Evolutionary conservation across 2,888 invertebrate species (phyloP), one percentile per base, ranked within the genome.

Genomic region (Sinopyrophorus schimmeli): DNA sequence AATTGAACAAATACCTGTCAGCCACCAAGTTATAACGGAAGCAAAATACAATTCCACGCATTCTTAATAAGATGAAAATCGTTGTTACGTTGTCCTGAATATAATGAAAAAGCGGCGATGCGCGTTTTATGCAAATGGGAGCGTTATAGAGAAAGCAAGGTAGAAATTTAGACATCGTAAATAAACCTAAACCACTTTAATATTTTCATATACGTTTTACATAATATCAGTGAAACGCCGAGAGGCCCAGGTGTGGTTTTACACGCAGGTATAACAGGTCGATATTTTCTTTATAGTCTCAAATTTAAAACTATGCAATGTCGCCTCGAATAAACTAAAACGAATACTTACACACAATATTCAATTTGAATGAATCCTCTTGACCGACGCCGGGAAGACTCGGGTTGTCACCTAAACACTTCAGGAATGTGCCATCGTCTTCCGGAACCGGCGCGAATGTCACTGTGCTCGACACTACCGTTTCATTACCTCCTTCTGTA

Each of bases 371-470:
- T 17, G 83, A 82, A 74, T 92, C 92, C 65, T 92, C 92, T 46
- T 90, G 79, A 59, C 82, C 83, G 44, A 85, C 83, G 34, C 84
- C 85, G 6, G 84, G 81, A 53, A 93, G 78, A 54, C 84, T 82
- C 41, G 85, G 87, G 78, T 93, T 93, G 68, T 89, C 87, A 3
- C 90, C 91, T 63, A 87, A 85, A 71, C 92, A 93, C 70, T 87
- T 89, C 55, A 93, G 79, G 68, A 83, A 82, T 46, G 89, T 86
- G 4, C 87, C 86, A 67, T 92, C 89, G 70, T 93, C 92, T 66
- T 91, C 91, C 1, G 91, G 88, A 58, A 83, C 77, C 9, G 92
- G 92, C 62, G 84, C 82, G 73, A 92, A 91, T 59, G 84, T 83
- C 59, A 92, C 75, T 40, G 83, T 84, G 71, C 89, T 92, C 67